These are phyloP conservation scores for Sardina pilchardus DNA, from an alignment of 2,113 vertebrate species.

Conservation along the genomic window DNA sequence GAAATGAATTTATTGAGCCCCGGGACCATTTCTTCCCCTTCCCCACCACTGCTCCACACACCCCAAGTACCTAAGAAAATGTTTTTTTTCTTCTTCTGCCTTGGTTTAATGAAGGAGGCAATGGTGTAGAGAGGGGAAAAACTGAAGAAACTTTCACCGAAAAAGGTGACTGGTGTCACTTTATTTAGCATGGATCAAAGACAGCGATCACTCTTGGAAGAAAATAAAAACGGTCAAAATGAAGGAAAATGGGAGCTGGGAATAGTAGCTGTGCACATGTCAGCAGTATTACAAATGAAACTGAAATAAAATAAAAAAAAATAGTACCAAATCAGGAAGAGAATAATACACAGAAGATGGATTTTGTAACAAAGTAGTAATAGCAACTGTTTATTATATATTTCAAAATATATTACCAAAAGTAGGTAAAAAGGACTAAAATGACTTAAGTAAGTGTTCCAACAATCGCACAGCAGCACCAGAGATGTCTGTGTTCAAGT, in stretches of 20 bases:
- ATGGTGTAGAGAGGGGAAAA: slow-evolving; percentile 39
- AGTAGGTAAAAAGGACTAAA: neutral
- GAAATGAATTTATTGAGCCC: slow-evolving; percentile 94
- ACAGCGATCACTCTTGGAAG: slow-evolving; percentile 59
- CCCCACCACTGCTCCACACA: neutral
- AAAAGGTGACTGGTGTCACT: slow-evolving; percentile 71
- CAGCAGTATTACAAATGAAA: neutral
- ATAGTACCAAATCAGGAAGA: neutral
- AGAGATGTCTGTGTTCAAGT: neutral
- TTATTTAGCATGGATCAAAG: slow-evolving; percentile 62
- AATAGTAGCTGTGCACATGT: slow-evolving; percentile 3
- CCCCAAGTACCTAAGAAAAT: slow-evolving; percentile 74
- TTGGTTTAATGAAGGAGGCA: slow-evolving; percentile 60
- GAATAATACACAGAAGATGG: neutral
- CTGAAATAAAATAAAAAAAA: neutral
- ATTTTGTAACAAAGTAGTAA: neutral
- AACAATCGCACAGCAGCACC: slow-evolving; percentile 4
- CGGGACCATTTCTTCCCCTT: slow-evolving; percentile 74
- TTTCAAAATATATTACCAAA: neutral
- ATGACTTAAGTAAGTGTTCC: neutral
- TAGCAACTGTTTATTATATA: neutral
- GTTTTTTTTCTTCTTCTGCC: slow-evolving; percentile 49
- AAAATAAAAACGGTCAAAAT: slow-evolving; percentile 60
- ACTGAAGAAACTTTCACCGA: slow-evolving; percentile 16
- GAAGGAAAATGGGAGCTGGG: slow-evolving; percentile 10